Evolutionary conservation across 1,140 invertebrate genomes (phyloP).

Genomic region (Neodiprion pinetum): DNA sequence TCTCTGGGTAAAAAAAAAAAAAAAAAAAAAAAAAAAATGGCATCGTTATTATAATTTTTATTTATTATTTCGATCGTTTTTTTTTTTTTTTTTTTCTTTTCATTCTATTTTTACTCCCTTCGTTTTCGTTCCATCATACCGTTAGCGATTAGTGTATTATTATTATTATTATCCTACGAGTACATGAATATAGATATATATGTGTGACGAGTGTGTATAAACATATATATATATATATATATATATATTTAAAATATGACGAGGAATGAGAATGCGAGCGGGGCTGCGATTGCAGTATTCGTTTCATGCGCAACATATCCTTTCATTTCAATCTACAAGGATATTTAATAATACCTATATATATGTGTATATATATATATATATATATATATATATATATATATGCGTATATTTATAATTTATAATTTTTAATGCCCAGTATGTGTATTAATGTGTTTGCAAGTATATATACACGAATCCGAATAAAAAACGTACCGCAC

Average conservation of each 20-base stretch:
- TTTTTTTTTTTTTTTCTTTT: slow-evolving; percentile 20
- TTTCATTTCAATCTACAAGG: no score
- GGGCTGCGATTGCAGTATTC: no score
- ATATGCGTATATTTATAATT: slow-evolving; percentile 51
- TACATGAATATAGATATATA: no score
- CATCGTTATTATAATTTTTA: not conserved
- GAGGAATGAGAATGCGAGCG: no score
- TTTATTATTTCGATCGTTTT: slow-evolving; percentile 10
- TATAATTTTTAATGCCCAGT: slow-evolving; percentile 24
- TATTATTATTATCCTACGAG: no score
- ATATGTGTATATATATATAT: slow-evolving; percentile 43
- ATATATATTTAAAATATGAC: no score
- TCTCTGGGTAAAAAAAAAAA: no score
- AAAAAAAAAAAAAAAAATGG: no score
- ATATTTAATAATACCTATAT: slow-evolving; percentile 32
- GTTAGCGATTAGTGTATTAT: not conserved
- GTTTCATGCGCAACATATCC: no score
- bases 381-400: slow-evolving; percentile 36
- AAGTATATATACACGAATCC: slow-evolving; percentile 19
- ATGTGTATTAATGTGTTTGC: slow-evolving; percentile 4
- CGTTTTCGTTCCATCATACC: slow-evolving; percentile 28
- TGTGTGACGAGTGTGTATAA: no score
- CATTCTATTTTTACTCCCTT: slow-evolving; percentile 17
- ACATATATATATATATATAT: no score
- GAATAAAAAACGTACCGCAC: slow-evolving; percentile 23